These are phyloP conservation scores for Cheilinus undulatus DNA, from an alignment of 2,113 vertebrate genomes.

Conservation along the genomic window DNA sequence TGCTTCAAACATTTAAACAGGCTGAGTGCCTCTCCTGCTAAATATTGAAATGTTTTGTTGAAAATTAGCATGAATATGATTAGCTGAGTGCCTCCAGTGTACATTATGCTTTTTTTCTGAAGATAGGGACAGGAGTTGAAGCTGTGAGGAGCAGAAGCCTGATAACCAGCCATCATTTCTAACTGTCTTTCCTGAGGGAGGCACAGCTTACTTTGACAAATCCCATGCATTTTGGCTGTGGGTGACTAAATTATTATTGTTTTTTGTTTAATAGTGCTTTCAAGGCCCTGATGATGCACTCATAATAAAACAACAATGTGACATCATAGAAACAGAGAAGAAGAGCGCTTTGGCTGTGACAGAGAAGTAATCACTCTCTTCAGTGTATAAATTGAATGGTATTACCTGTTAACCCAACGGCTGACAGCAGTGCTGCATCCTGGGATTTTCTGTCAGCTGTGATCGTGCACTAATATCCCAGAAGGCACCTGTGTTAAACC, in stretches of 20 bases:
- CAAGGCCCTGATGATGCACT: background rate
- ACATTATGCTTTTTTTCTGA: background rate
- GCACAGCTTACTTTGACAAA: constrained; percentile 21
- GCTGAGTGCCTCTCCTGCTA: background rate
- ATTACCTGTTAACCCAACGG: constrained; percentile 21
- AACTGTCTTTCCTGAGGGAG: constrained; percentile 8
- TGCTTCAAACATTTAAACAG: background rate
- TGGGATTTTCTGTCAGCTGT: constrained; percentile 6
- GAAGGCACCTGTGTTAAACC: constrained; percentile 26
- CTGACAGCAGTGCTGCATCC: constrained; percentile 12
- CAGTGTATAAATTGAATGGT: background rate
- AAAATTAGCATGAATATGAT: background rate
- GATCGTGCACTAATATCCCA: constrained; percentile 34
- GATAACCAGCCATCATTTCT: constrained; percentile 4
- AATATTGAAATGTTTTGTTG: background rate
- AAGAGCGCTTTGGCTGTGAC: background rate
- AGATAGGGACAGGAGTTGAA: background rate
- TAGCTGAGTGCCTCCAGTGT: constrained; percentile 6
- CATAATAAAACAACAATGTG: background rate
- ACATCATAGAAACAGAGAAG: background rate
- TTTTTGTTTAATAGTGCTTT: constrained; percentile 1
- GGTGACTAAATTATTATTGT: background rate
- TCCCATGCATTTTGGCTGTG: constrained; percentile 2
- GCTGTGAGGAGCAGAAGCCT: constrained; percentile 10
- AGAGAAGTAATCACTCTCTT: constrained; percentile 17